Base-by-base conservation (phyloP, 1,140 invertebrate species). In the Cyclargus thomasi region DNA sequence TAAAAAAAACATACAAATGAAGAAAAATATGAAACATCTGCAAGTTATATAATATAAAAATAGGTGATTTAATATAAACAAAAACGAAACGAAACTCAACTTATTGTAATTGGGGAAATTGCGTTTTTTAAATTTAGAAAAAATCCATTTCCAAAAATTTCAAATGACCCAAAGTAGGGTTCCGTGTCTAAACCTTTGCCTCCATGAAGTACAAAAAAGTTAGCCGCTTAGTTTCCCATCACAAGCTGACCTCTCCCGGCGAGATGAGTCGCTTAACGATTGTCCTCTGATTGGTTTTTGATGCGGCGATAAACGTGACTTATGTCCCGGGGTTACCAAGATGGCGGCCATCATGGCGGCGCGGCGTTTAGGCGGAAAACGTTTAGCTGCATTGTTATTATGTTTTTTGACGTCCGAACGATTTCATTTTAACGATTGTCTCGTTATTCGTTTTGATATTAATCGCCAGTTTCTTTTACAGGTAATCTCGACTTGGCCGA, bases 251-350 rank as follows among this genome's bases (percentile, higher is more conserved):
- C 18, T 21, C 53, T 57, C 22, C 10, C 22, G 29, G 53, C 70
- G 35, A 70, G 75, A 81, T 80, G 81, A 82, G 75, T 80, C 79
- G 79, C 64, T 73, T 68, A 76, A 80, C 78, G 82, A 86, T 83
- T 87, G 86, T 87, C 81, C 78, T 78, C 79, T 90, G 87, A 90
- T 90, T 85, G 78, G 85, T 84, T 90, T 90, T 90, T 88, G 86
- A 90, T 88, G 87, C 76, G 73, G 81, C 85, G 83, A 85, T 83
- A 87, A 86, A 88, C 83, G 87, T 88, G 87, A 86, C 85, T 90
- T 90, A 90, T 85, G 86, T 78, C 85, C 83, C 76, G 71, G 76
- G 72, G 73, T 74, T 82, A 82, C 77, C 80, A 71, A 79, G 73
- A 74, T 83, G 78, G 84, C 81, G 76, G 78, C 74, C 88, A 88